Conservation (phyloP, 2,888 invertebrate genomes). For the Galerucella calmariensis region DNA sequence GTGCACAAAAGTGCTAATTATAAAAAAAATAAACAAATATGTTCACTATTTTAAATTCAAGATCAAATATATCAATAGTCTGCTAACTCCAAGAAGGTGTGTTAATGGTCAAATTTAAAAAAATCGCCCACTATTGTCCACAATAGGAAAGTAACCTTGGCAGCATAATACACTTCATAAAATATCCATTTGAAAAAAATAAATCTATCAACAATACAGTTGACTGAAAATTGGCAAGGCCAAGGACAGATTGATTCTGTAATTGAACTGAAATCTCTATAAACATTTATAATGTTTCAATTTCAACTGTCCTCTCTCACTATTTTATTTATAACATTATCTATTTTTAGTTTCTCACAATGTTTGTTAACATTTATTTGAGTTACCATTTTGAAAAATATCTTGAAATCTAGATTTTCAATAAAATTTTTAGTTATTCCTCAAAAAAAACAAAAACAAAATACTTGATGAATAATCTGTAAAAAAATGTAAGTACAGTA, state of each 20-base stretch:
- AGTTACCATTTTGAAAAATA: too few relatives aligned
- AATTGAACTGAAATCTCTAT: background rate
- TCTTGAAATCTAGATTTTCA: too few relatives aligned
- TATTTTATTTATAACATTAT: background rate
- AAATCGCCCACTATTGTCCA: background rate
- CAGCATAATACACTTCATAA: background rate
- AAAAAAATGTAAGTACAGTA: too few relatives aligned
- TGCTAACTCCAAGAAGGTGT: background rate
- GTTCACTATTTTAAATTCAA: too few relatives aligned
- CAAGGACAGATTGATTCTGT: constrained; percentile 3
- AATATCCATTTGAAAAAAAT: constrained; percentile 9
- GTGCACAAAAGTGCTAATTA: too few relatives aligned
- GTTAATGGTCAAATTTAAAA: background rate
- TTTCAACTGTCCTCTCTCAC: background rate
- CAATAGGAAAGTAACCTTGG: constrained; percentile 7
- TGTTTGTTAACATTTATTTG: too few relatives aligned
- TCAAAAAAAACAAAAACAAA: too few relatives aligned
- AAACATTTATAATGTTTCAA: constrained; percentile 3
- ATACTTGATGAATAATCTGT: too few relatives aligned
- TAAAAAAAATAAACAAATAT: too few relatives aligned
- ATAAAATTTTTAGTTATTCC: too few relatives aligned
- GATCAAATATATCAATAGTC: background rate
- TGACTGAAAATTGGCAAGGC: constrained; percentile 11
- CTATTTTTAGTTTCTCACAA: background rate
- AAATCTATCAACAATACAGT: constrained; percentile 4